Evolutionary conservation across 2,113 vertebrate genomes (phyloP), one percentile per base, ranked within the genome.

Genomic region (Onychorhynchus coronatus): DNA sequence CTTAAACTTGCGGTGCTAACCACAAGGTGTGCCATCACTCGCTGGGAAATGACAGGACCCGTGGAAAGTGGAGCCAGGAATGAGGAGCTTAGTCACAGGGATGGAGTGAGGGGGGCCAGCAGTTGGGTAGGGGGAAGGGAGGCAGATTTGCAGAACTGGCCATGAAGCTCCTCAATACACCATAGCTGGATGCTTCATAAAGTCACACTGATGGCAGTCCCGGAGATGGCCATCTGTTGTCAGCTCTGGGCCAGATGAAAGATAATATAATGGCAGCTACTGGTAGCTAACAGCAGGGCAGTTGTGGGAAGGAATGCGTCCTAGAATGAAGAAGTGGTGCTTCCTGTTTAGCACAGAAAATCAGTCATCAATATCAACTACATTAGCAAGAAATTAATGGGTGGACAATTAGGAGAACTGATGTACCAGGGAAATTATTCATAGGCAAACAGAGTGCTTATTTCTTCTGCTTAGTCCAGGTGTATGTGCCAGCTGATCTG

Each of bases 161-260:
- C 96, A 62, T 58, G 83, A 95, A 68, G 83, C 97, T 98, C 94
- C 87, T 97, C 97, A 85, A 70, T 94, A 97, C 91, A 97, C 96
- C 97, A 97, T 97, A 96, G 97, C 96, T 98, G 97, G 97, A 98
- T 97, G 97, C 96, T 97, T 97, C 97, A 98, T 98, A 98, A 98
- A 98, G 97, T 95, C 56, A 93, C 89, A 77, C 96, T 97, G 97
- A 98, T 98, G 97, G 97, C 97, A 97, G 96, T 93, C 91, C 97
- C 44, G 20, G 98, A 98, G 97, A 98, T 96, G 97, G 96, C 97
- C 98, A 98, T 98, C 97, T 98, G 98, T 98, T 72, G 96, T 98
- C 97, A 98, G 91, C 97, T 98, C 95, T 97, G 97, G 97, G 98
- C 98, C 98, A 98, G 97, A 98, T 96, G 95, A 97, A 98, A 97